A percentile compares a stretch with the other conserved stretches of the same genome.
Evolutionary conservation across 2,888 invertebrate genomes (phyloP).

Genomic region (Orthosia incerta): DNA sequence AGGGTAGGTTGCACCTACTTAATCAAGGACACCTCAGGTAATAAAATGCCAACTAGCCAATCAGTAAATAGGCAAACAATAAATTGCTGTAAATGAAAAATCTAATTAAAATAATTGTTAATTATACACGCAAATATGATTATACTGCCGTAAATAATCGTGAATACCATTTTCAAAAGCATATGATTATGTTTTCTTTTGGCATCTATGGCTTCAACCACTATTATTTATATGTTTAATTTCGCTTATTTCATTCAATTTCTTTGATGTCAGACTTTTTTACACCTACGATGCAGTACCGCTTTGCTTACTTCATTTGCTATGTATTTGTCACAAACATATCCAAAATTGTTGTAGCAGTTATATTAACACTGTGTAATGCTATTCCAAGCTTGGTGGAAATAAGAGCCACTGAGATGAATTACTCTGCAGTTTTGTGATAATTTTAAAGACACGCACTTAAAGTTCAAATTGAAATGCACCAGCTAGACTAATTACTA

Average conservation of each 20-base stretch:
- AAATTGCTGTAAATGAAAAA: conserved; percentile 4
- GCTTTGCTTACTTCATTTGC: background rate
- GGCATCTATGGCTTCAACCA: background rate
- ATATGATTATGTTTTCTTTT: conserved; percentile 17
- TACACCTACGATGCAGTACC: background rate
- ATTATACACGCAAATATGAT: conserved; percentile 9
- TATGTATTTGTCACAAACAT: background rate
- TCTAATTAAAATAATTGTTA: conserved; percentile 8
- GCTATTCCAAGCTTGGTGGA: background rate
- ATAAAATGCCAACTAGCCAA: background rate
- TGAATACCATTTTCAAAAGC: conserved; percentile 14
- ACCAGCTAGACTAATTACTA: background rate
- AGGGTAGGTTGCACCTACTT: background rate
- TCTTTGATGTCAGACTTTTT: background rate
- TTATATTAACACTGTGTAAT: background rate
- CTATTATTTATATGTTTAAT: background rate
- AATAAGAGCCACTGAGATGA: background rate
- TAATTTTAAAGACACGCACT: background rate
- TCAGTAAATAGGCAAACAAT: background rate
- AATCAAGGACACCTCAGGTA: background rate
- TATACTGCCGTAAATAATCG: conserved; percentile 11
- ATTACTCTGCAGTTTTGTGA: background rate
- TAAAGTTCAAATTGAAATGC: conserved; percentile 9
- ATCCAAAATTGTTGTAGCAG: background rate
- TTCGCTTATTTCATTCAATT: too few relatives aligned